phyloP scores from a whole-genome alignment of 2,888 invertebrate genomes.

The Philhelius pedissequus region DNA sequence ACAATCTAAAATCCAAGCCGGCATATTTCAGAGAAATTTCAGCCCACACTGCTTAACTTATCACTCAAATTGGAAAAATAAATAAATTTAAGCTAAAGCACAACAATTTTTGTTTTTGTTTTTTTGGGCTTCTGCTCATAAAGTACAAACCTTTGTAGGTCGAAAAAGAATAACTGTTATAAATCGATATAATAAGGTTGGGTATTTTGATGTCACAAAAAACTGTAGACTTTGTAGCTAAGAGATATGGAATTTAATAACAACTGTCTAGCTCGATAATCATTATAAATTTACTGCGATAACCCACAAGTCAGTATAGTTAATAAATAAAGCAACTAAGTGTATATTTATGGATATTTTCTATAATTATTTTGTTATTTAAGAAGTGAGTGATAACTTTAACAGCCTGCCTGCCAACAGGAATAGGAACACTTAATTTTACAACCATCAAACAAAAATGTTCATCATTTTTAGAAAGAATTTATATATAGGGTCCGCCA shows the following conservation, averaged over 20 bases:
- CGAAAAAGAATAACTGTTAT: neutral
- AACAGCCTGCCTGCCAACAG: too few relatives aligned
- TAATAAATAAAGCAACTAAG: neutral
- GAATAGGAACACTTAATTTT: too few relatives aligned
- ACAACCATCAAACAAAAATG: too few relatives aligned
- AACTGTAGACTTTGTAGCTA: neutral
- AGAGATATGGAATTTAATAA: slow-evolving; percentile 3
- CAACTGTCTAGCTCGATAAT: neutral
- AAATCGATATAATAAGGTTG: neutral
- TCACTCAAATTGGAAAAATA: slow-evolving; percentile 15
- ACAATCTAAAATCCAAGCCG: neutral
- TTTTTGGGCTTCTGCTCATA: slow-evolving; percentile 14
- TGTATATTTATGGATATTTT: neutral
- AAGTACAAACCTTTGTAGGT: slow-evolving; percentile 1
- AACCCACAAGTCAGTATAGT: neutral
- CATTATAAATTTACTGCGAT: neutral
- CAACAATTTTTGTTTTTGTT: neutral
- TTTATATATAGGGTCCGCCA: too few relatives aligned
- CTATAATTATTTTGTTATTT: neutral
- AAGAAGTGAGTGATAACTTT: neutral
- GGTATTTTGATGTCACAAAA: neutral
- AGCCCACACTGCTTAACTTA: slow-evolving; percentile 15
- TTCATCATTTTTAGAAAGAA: too few relatives aligned
- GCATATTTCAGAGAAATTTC: slow-evolving; percentile 24
- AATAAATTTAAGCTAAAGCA: slow-evolving; percentile 4